phyloP scores from a whole-genome alignment of 2,113 vertebrate species.

The Plecturocebus donacophilus region DNA sequence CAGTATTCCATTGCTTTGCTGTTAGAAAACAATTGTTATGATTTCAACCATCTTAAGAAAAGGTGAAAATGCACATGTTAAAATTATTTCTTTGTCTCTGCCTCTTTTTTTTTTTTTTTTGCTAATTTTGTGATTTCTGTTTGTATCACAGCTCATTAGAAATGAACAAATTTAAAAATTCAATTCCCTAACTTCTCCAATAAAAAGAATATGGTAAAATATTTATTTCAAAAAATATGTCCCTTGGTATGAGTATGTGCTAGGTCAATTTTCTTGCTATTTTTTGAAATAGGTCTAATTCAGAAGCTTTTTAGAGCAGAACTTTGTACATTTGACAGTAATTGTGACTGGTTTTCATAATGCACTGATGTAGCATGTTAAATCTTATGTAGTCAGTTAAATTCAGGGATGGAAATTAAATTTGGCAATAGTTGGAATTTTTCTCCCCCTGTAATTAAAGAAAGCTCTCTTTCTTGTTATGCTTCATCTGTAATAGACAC shows the following conservation, averaged over 20 bases:
- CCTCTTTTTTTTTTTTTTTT: not conserved
- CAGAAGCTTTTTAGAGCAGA: slow-evolving; percentile 71
- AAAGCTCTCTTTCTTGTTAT: slow-evolving; percentile 21
- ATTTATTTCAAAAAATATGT: slow-evolving; percentile 65
- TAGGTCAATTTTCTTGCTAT: slow-evolving; percentile 63
- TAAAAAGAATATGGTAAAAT: not conserved
- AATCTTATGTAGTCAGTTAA: slow-evolving; percentile 74
- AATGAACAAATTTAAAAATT: slow-evolving; percentile 40
- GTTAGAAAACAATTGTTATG: slow-evolving; percentile 1
- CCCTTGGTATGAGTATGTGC: not conserved
- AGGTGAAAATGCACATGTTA: not conserved
- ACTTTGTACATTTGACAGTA: slow-evolving; percentile 67
- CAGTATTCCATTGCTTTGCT: not conserved
- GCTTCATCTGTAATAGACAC: not conserved
- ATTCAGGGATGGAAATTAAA: slow-evolving; percentile 78
- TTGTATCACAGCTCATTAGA: not conserved
- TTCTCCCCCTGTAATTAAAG: slow-evolving; percentile 55
- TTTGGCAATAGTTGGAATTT: slow-evolving; percentile 71
- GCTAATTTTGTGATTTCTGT: slow-evolving; percentile 14
- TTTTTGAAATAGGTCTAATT: slow-evolving; percentile 72
- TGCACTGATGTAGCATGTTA: slow-evolving; percentile 68
- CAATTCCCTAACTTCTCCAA: not conserved
- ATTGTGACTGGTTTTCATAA: slow-evolving; percentile 70
- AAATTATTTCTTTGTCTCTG: not conserved
- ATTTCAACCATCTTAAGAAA: slow-evolving; percentile 19